Evolutionary conservation across 2,888 invertebrate species (phyloP).

Genomic region (Nematopogon swammerdamellus): DNA sequence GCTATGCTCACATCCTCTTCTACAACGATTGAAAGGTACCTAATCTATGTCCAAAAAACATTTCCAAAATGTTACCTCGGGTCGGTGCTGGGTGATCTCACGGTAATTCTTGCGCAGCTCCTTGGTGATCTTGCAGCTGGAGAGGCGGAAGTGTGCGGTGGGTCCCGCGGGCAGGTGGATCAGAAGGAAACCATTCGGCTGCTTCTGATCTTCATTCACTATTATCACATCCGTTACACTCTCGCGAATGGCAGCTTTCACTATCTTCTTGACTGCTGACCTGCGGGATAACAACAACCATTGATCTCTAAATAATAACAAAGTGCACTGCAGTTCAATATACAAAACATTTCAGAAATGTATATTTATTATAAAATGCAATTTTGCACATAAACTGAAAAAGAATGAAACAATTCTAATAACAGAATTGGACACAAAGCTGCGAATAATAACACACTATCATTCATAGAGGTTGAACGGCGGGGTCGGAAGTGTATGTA

Average conservation of each 20-base stretch:
- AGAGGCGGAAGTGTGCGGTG: slow-evolving; percentile 92
- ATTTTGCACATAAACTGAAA: not conserved
- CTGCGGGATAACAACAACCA: slow-evolving; percentile 52
- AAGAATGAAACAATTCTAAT: not conserved
- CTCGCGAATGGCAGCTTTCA: slow-evolving; percentile 76
- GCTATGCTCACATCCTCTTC: too few species aligned
- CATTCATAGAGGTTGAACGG: too few species aligned
- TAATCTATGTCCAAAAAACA: slow-evolving; percentile 3
- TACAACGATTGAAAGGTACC: too few species aligned
- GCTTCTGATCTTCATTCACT: slow-evolving; percentile 91
- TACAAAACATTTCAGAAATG: not conserved
- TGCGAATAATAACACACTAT: too few species aligned
- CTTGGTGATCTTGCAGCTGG: slow-evolving; percentile 86
- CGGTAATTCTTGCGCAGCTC: slow-evolving; percentile 76
- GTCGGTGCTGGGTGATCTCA: slow-evolving; percentile 83
- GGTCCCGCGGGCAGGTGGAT: slow-evolving; percentile 96
- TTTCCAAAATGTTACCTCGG: too few species aligned
- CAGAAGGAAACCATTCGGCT: slow-evolving; percentile 89
- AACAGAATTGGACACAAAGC: too few species aligned
- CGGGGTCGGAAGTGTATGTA: too few species aligned
- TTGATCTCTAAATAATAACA: not conserved
- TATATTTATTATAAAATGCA: not conserved
- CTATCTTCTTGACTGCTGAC: slow-evolving; percentile 89
- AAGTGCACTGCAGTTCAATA: not conserved
- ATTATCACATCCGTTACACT: slow-evolving; percentile 85